A percentile compares a stretch with the other conserved stretches of the same genome.
Conservation (phyloP, 2,888 invertebrate genomes). For the Trilocha varians region DNA sequence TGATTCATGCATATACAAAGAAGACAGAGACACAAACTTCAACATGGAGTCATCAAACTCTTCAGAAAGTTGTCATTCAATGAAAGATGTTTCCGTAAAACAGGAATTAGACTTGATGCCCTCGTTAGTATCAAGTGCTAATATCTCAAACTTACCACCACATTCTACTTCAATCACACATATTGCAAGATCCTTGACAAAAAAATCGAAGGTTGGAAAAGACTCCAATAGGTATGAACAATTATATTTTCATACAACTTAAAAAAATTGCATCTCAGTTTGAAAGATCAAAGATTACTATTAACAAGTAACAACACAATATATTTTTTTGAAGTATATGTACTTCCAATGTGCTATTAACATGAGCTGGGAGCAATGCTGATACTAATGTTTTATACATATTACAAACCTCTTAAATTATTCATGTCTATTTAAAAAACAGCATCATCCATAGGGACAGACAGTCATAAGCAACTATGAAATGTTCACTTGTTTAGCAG, state of each 20-base stretch:
- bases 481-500: too few relatives aligned
- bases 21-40: constrained; percentile 61
- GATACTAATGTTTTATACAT: too few relatives aligned
- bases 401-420: too few relatives aligned
- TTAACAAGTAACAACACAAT: too few relatives aligned
- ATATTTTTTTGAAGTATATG: neutral
- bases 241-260: constrained; percentile 1
- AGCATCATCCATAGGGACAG: too few relatives aligned
- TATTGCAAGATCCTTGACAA: constrained; percentile 37
- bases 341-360: too few relatives aligned
- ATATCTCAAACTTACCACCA: constrained; percentile 34
- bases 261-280: neutral
- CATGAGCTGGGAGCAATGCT: too few relatives aligned
- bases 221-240: constrained; percentile 50
- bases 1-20: constrained; percentile 62
- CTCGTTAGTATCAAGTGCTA: constrained; percentile 44
- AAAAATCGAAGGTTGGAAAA: constrained; percentile 55
- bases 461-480: too few relatives aligned
- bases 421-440: too few relatives aligned
- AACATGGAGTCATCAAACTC: constrained; percentile 69
- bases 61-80: constrained; percentile 63
- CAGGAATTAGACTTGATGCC: constrained; percentile 43
- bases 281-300: too few relatives aligned
- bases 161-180: constrained; percentile 46
- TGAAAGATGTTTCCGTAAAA: constrained; percentile 52